Conservation (phyloP, 37 sponge, comb jelly and placozoan species). For the Spongilla lacustris region DNA sequence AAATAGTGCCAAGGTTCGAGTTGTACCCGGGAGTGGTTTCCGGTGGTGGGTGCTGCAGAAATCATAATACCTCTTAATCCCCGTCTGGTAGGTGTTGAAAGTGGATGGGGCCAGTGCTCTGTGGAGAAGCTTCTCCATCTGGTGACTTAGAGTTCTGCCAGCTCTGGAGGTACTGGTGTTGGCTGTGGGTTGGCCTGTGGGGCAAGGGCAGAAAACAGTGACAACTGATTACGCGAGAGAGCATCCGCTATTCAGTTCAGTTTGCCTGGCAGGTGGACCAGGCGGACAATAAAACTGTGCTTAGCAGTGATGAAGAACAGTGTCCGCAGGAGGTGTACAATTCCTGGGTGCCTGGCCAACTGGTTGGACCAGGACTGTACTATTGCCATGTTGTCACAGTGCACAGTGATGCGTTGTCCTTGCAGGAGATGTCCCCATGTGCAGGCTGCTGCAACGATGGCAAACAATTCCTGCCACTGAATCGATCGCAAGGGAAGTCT, state of each 20-base stretch:
- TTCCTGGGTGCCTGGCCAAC: not conserved
- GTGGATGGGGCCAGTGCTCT: conserved; percentile 13
- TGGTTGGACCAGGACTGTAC: conserved; percentile 1
- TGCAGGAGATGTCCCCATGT: conserved; percentile 19
- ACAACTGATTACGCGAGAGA: conserved; percentile 17
- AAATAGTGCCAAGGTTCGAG: too few species aligned
- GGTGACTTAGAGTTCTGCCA: not conserved
- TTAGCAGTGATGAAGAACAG: conserved; percentile 9
- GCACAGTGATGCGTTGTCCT: not conserved
- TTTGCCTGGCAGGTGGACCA: conserved; percentile 25
- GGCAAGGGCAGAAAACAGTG: not conserved
- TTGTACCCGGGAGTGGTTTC: conserved; percentile 16
- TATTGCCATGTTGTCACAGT: conserved; percentile 34
- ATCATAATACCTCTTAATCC: not conserved
- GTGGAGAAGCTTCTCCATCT: not conserved
- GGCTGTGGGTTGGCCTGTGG: conserved; percentile 21
- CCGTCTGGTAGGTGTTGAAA: conserved; percentile 13
- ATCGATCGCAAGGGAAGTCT: not conserved
- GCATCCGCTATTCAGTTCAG: conserved; percentile 19
- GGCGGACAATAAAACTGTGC: not conserved
- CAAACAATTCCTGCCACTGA: conserved; percentile 12
- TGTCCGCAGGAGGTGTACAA: conserved; percentile 16
- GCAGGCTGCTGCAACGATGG: conserved; percentile 11
- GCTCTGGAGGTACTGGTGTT: not conserved
- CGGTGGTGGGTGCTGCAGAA: conserved; percentile 12